Evolutionary conservation across 2,797 vertebrate genomes (phyloP), one percentile per base, ranked within the genome.

Genomic region (Pterois miles): DNA sequence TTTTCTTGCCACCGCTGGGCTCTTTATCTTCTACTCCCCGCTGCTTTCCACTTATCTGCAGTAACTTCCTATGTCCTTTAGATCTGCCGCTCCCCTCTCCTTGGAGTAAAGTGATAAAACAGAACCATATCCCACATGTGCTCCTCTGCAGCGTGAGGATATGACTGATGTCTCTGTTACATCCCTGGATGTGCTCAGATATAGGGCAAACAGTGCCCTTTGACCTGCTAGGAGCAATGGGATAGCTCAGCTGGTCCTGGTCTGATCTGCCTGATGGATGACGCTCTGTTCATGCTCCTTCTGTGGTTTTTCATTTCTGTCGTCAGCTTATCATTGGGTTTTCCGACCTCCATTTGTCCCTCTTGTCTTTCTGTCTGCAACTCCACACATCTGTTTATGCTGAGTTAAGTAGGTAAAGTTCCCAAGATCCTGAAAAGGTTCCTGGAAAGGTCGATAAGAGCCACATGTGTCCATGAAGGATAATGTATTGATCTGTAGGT

Each of bases 101-200:
- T 83, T 54, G 29, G 76, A 86, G 83, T 80, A 85, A 90, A 91
- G 85, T 64, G 82, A 89, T 90, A 90, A 92, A 93, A 81, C 88
- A 89, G 86, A 91, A 54, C 82, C 36, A 14, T 71, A 70, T 80
- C 77, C 88, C 87, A 87, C 70, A 87, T 91, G 86, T 84, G 82
- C 82, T 84, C 22, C 64, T 78, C 67, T 73, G 59, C 70, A 59
- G 76, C 65, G 73, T 57, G 34, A 68, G 57, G 69, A 85, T 85
- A 78, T 88, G 89, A 91, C 76, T 83, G 85, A 93, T 90, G 83
- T 86, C 85, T 90, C 82, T 83, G 81, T 88, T 90, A 84, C 77
- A 66, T 84, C 82, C 75, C 82, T 69, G 43, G 18, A 84, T 87
- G 67, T 76, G 70, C 82, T 91, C 84, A 82, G 75, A 92, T 87